These are phyloP conservation scores for Poecilia velifera DNA, from an alignment of 2,797 vertebrate genomes.

Conservation along the genomic window DNA sequence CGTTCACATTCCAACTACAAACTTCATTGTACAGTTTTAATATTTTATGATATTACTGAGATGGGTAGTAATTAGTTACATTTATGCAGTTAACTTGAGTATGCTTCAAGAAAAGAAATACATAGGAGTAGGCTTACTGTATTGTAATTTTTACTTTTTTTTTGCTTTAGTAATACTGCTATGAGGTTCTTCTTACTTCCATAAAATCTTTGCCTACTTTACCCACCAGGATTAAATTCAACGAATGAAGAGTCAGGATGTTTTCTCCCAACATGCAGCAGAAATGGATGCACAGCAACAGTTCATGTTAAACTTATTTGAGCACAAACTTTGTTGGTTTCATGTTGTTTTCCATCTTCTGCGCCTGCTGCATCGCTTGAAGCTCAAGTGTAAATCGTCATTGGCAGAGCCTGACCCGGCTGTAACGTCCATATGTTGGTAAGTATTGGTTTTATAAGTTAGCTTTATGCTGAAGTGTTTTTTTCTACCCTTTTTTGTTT, in stretches of 20 bases:
- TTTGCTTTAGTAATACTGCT: not conserved
- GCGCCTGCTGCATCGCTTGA: not conserved
- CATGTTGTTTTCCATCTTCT: not conserved
- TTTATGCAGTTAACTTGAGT: not conserved
- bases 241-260: too few relatives aligned
- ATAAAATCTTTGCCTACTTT: too few relatives aligned
- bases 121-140: not conserved
- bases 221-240: too few relatives aligned
- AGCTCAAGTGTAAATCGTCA: not conserved
- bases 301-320: not conserved
- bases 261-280: too few relatives aligned
- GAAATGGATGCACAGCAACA: not conserved
- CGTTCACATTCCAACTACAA: not conserved
- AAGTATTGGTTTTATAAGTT: not conserved
- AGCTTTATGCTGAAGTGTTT: not conserved
- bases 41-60: not conserved
- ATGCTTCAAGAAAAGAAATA: too few relatives aligned
- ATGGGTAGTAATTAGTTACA: not conserved
- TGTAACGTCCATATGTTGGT: not conserved
- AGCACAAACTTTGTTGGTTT: not conserved
- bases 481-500: not conserved
- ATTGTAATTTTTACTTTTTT: too few relatives aligned
- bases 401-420: not conserved
- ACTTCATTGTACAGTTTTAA: not conserved
- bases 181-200: not conserved